Evolutionary conservation across 2,797 vertebrate genomes (phyloP), one percentile per base, ranked within the genome.

Genomic region (Decapterus maruadsi): DNA sequence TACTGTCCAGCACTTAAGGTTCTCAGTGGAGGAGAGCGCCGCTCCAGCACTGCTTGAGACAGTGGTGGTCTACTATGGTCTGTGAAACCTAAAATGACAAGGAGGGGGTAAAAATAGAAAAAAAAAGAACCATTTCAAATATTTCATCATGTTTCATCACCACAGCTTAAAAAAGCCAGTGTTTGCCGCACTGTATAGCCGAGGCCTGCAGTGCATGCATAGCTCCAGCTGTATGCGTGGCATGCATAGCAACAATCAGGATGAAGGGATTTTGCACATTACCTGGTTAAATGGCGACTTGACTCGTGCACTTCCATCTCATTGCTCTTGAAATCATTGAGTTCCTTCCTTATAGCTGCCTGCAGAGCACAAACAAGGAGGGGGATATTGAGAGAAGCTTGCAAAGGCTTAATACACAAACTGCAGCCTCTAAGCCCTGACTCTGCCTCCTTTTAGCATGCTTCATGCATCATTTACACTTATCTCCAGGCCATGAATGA

Each of bases 281-380:
- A 99, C 98, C 98, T 98, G 96, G 98, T 99, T 97, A 99, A 96
- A 96, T 99, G 98, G 91, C 97, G 97, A 91, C 98, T 99, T 89
- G 98, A 96, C 92, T 99, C 98, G 72, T 99, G 98, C 88, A 99
- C 98, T 92, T 99, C 98, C 98, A 99, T 99, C 95, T 99, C 98
- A 78, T 97, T 97, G 96, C 98, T 99, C 95, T 99, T 99, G 93
- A 98, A 99, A 89, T 99, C 98, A 55, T 99, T 99, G 85, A 99
- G 97, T 83, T 99, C 98, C 90, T 99, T 99, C 76, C 98, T 96
- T 94, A 99, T 99, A 91, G 98, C 98, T 87, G 98, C 98, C 98
- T 99, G 94, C 59, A 90, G 81, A 77, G 51, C 72, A 94, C 86
- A 64, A 90, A 91, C 61, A 88, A 85, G 91, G 91, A 78, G n/a